Evolutionary conservation across 2,113 vertebrate species (phyloP).

Genomic region (Columba janthina): DNA sequence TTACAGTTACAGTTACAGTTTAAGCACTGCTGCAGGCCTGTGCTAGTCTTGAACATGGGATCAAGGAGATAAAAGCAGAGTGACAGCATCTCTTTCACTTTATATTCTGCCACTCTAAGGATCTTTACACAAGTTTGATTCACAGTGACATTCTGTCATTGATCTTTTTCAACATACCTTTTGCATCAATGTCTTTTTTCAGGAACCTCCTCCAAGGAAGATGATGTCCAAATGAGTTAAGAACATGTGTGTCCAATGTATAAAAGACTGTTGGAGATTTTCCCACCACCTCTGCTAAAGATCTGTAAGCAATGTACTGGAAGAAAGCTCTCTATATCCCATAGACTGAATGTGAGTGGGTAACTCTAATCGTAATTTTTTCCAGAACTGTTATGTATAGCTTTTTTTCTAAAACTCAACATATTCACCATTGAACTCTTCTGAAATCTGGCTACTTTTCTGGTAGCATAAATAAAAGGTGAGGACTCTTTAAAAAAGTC

Average conservation of each 20-base stretch:
- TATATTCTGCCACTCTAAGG: conserved; percentile 26
- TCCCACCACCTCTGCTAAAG: not conserved
- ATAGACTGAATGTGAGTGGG: not conserved
- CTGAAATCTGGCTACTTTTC: conserved; percentile 18
- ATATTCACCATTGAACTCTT: not conserved
- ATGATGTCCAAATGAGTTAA: not conserved
- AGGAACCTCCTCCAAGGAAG: conserved; percentile 18
- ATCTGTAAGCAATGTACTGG: not conserved
- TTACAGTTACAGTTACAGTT: conserved; percentile 25
- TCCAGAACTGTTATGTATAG: not conserved
- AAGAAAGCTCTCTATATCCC: not conserved
- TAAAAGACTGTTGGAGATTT: not conserved
- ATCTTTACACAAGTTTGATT: conserved; percentile 42
- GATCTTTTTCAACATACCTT: conserved; percentile 63
- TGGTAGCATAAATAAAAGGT: not conserved
- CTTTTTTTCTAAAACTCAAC: not conserved
- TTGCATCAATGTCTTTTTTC: conserved; percentile 34
- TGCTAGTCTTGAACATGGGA: conserved; percentile 37
- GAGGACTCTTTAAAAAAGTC: not conserved
- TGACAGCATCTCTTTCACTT: conserved; percentile 40
- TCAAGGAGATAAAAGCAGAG: conserved; percentile 66
- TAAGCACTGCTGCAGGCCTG: conserved; percentile 62
- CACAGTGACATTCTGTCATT: conserved; percentile 41
- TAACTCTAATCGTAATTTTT: not conserved
- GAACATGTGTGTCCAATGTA: not conserved